Percentiles rank a stretch among this genome's conserved stretches.
Evolutionary conservation across 2,888 invertebrate species (phyloP).

Genomic region (Habroteleia sp.): DNA sequence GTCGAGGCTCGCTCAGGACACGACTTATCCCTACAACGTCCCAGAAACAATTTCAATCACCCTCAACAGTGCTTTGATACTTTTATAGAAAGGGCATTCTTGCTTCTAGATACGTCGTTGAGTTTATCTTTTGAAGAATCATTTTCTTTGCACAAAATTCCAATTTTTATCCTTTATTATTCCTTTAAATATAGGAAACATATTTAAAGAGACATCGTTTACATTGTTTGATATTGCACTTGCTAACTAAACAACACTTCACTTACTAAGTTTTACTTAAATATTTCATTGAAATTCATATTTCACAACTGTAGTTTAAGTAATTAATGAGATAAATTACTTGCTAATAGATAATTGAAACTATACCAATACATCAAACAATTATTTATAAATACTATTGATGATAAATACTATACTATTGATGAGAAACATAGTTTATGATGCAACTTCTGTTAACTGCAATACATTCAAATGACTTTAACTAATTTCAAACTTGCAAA

Average conservation of each 20-base stretch:
- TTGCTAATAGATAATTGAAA: neutral
- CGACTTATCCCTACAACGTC: conserved; percentile 59
- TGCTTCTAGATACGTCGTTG: conserved; percentile 47
- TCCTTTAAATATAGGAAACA: conserved; percentile 44
- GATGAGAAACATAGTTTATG: conserved; percentile 41
- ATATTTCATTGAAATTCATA: no score
- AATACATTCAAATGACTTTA: conserved; percentile 40
- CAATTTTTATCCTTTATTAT: conserved; percentile 10
- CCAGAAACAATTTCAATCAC: conserved; percentile 79
- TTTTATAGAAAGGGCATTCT: conserved; percentile 75
- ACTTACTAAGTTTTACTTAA: no score
- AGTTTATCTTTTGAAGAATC: conserved; percentile 58
- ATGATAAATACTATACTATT: no score
- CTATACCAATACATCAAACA: conserved; percentile 1
- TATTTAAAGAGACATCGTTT: conserved; percentile 28
- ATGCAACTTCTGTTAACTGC: conserved; percentile 37
- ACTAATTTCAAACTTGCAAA: conserved; percentile 53
- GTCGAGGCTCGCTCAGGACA: conserved; percentile 50
- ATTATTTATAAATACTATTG: conserved; percentile 36
- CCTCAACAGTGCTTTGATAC: conserved; percentile 75
- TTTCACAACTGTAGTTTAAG: no score
- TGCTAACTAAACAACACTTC: no score
- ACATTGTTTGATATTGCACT: no score
- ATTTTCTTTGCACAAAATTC: conserved; percentile 46
- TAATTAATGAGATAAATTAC: no score